Conservation (phyloP, 2,113 vertebrate genomes). For the Engraulis encrasicolus region DNA sequence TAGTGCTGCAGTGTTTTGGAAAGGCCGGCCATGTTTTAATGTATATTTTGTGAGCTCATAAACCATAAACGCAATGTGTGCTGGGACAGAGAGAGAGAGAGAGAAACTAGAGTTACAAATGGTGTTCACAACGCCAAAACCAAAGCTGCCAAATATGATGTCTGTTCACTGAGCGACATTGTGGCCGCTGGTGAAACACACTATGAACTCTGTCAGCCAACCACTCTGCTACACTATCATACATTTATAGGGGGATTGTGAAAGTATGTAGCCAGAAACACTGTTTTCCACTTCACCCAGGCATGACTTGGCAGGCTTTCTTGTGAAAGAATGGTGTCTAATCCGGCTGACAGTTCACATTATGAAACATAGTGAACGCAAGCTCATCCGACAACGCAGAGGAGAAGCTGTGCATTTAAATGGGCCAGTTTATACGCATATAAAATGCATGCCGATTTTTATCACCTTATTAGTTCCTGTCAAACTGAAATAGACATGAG, state of each 20-base stretch:
- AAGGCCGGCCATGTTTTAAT: no score
- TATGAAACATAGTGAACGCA: neutral
- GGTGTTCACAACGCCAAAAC: neutral
- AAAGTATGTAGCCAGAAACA: neutral
- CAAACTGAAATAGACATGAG: neutral
- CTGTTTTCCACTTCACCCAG: constrained; percentile 6
- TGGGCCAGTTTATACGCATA: neutral
- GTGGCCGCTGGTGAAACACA: neutral
- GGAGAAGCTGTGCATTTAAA: neutral
- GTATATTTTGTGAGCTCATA: no score
- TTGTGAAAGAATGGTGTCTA: neutral
- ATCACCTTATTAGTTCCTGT: neutral
- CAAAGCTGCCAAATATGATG: neutral
- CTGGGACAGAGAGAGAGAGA: neutral
- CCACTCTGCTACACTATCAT: neutral
- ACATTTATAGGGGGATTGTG: neutral
- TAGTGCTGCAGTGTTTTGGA: no score
- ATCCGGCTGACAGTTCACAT: neutral
- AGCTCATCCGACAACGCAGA: neutral
- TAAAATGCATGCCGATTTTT: neutral
- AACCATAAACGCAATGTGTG: no score
- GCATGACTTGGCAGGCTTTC: neutral
- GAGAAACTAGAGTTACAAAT: neutral
- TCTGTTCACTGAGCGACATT: neutral
- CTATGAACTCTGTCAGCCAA: neutral